Percentiles rank a stretch among this genome's conserved stretches.
These are phyloP conservation scores for Gasterosteus aculeatus DNA, from an alignment of 2,113 vertebrate genomes.

Conservation along the genomic window DNA sequence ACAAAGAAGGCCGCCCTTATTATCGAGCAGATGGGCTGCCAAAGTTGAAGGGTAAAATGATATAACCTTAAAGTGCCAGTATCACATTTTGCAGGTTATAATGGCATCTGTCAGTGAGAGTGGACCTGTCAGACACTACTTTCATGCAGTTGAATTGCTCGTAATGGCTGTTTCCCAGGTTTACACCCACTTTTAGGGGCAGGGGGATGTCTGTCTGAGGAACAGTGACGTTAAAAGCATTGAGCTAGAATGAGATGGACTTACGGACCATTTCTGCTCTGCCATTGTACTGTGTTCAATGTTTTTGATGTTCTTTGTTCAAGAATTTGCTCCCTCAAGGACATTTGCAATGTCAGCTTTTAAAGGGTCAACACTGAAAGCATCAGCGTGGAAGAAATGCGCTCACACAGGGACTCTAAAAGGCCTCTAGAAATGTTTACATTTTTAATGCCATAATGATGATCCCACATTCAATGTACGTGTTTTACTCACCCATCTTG, in stretches of 20 bases:
- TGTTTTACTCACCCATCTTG: conserved; percentile 71
- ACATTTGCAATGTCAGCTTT: conserved; percentile 49
- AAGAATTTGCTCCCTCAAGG: conserved; percentile 53
- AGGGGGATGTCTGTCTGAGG: conserved; percentile 66
- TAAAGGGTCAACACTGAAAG: conserved; percentile 73
- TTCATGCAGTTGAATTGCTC: conserved; percentile 78
- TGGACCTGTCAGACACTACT: conserved; percentile 80
- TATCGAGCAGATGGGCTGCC: conserved; percentile 68
- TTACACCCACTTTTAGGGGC: conserved; percentile 71
- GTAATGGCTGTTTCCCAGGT: conserved; percentile 79
- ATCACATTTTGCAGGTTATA: conserved; percentile 83
- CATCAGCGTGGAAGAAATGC: conserved; percentile 58
- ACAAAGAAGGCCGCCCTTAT: conserved; percentile 50
- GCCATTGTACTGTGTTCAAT: conserved; percentile 56
- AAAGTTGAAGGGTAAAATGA: conserved; percentile 75
- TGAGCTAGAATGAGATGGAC: conserved; percentile 55
- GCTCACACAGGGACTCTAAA: conserved; percentile 68
- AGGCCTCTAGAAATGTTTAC: conserved; percentile 74
- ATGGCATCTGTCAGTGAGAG: conserved; percentile 82
- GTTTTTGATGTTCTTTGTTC: conserved; percentile 64
- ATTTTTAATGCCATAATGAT: conserved; percentile 83
- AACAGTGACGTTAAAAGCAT: conserved; percentile 68
- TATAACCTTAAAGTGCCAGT: conserved; percentile 81
- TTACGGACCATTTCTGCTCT: conserved; percentile 46
- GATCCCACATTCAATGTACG: conserved; percentile 73